Conservation (phyloP, 2,113 vertebrate genomes). For the Rhineura floridana region DNA sequence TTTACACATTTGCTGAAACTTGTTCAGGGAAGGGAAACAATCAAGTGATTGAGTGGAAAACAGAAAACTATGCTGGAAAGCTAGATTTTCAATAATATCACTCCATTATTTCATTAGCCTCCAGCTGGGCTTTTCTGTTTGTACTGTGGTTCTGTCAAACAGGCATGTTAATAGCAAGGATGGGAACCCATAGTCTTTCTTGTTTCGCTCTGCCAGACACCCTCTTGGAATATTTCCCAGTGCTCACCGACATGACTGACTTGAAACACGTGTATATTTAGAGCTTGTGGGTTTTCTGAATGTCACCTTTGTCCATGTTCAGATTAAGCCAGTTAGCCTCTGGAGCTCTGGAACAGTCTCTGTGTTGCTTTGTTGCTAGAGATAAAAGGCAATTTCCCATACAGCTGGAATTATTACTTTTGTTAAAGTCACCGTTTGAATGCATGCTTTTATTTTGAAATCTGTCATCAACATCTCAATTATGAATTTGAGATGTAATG, state of each 20-base stretch:
- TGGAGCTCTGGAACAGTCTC: background rate
- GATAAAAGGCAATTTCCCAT: background rate
- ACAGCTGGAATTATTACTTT: background rate
- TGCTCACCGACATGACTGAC: background rate
- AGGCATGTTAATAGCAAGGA: constrained; percentile 53
- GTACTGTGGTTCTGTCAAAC: constrained; percentile 45
- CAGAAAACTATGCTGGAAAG: constrained; percentile 26
- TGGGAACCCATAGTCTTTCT: background rate
- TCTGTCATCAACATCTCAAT: background rate
- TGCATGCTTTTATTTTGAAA: background rate
- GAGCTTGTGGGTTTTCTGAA: background rate
- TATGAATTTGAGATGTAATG: background rate
- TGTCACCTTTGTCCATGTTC: background rate
- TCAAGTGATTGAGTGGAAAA: constrained; percentile 41
- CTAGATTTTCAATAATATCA: constrained; percentile 45
- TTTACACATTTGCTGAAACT: constrained; percentile 56
- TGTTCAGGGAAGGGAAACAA: constrained; percentile 27
- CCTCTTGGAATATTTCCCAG: background rate
- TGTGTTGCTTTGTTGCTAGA: background rate
- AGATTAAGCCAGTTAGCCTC: background rate
- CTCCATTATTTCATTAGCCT: constrained; percentile 62
- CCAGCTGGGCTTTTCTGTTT: constrained; percentile 55
- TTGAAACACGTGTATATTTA: background rate
- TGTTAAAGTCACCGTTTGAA: background rate
- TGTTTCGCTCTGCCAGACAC: background rate